These are phyloP conservation scores for Malacosoma neustria DNA, from an alignment of 2,888 invertebrate genomes.

Conservation along the genomic window DNA sequence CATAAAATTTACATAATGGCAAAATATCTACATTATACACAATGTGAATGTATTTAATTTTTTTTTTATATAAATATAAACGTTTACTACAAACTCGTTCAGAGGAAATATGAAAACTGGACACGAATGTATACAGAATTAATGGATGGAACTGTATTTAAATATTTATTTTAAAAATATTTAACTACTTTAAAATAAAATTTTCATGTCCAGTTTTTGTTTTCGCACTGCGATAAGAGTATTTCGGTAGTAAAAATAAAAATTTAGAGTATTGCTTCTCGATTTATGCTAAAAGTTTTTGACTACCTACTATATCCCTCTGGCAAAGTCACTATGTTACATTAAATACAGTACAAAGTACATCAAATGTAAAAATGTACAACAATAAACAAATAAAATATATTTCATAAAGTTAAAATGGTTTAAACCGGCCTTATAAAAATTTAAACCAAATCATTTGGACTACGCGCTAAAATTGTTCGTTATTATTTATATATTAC, in stretches of 20 bases:
- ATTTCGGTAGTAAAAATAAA: slow-evolving; percentile 64
- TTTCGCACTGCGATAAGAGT: slow-evolving; percentile 49
- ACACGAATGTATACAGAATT: slow-evolving; percentile 5
- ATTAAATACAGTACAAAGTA: slow-evolving; percentile 18
- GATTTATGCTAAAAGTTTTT: slow-evolving; percentile 68
- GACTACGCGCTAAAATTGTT: slow-evolving; percentile 31
- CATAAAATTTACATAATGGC: slow-evolving; percentile 67
- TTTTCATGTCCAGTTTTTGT: slow-evolving; percentile 24
- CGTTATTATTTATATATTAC: slow-evolving; percentile 29
- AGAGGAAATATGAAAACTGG: slow-evolving; percentile 34
- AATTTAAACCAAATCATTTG: slow-evolving; percentile 45
- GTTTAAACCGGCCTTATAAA: slow-evolving; percentile 31
- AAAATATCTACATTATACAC: slow-evolving; percentile 71
- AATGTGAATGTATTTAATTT: slow-evolving; percentile 43
- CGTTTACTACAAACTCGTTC: slow-evolving; percentile 36
- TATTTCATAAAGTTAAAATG: slow-evolving; percentile 24
- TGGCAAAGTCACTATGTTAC: slow-evolving; percentile 47
- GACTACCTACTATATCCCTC: slow-evolving; percentile 71
- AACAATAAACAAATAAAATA: slow-evolving; percentile 32
- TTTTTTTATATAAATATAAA: slow-evolving; percentile 36
- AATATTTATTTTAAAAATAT: too few relatives aligned
- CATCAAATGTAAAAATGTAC: slow-evolving; percentile 25
- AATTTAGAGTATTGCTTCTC: slow-evolving; percentile 73
- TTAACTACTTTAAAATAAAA: too few relatives aligned
- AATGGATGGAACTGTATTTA: slow-evolving; percentile 7